These are phyloP conservation scores for Xiphorhynchus erythropygius DNA, from an alignment of 2,797 vertebrate genomes.

Conservation along the genomic window DNA sequence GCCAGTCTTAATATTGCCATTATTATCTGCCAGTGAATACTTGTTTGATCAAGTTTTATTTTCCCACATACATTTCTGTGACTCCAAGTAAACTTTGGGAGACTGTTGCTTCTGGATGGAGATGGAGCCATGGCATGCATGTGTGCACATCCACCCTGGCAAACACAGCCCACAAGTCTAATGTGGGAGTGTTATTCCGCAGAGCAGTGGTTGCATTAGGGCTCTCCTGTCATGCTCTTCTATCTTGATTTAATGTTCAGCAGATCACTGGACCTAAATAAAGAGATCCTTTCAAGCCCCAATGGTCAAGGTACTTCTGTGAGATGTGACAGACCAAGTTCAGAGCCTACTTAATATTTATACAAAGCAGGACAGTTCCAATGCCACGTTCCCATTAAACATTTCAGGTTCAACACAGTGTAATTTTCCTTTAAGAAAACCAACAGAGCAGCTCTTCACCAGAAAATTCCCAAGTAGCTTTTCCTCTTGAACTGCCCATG, in stretches of 20 bases:
- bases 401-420: background rate
- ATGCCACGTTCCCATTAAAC: background rate
- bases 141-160: background rate
- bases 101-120: background rate
- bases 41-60: background rate
- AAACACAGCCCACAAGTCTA: background rate
- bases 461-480: conserved; percentile 40
- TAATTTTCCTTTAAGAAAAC: conserved; percentile 11
- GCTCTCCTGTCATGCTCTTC: background rate
- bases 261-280: background rate
- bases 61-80: background rate
- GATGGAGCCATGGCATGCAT: background rate
- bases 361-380: background rate
- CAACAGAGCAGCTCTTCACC: background rate
- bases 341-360: background rate
- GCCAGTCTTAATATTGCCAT: background rate
- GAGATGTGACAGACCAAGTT: background rate
- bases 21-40: background rate
- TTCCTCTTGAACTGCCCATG: conserved; percentile 10
- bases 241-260: background rate
- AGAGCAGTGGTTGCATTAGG: background rate
- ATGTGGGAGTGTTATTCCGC: background rate
- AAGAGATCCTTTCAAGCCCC: background rate
- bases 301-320: background rate
- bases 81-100: background rate